phyloP scores from a whole-genome alignment of 2,888 invertebrate genomes.

The Drosophila silvestris region DNA sequence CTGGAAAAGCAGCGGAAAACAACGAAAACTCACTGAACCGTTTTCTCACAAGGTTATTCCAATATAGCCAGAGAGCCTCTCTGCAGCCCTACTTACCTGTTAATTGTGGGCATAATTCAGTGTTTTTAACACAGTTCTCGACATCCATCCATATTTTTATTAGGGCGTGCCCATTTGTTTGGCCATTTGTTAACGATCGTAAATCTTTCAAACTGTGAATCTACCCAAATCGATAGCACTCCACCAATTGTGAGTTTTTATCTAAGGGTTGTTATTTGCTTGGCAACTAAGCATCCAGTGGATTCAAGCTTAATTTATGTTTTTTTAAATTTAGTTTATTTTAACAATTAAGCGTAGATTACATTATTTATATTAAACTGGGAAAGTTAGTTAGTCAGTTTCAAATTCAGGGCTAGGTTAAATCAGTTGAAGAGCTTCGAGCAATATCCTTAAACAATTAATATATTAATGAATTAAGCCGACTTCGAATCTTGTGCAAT shows the following conservation, averaged over 20 bases:
- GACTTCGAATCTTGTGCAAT: neutral
- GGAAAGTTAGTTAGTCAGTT: neutral
- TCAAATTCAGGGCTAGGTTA: neutral
- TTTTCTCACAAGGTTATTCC: conserved; percentile 67
- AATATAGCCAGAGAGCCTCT: neutral
- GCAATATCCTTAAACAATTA: neutral
- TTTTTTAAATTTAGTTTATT: neutral
- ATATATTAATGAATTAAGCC: neutral
- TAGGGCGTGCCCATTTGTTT: conserved; percentile 44
- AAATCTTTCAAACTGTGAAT: conserved; percentile 29
- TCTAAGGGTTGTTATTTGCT: neutral
- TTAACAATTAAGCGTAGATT: neutral
- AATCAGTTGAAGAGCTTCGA: neutral
- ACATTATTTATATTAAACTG: neutral
- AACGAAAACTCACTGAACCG: conserved; percentile 19
- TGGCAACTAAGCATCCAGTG: neutral
- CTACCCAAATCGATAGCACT: neutral
- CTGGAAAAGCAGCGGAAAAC: conserved; percentile 61
- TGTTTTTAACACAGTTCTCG: conserved; percentile 53
- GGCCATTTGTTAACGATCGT: conserved; percentile 9
- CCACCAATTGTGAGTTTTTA: neutral
- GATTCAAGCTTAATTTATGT: neutral
- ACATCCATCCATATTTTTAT: conserved; percentile 54
- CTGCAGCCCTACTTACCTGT: conserved; percentile 67
- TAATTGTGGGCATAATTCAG: conserved; percentile 70